Evolutionary conservation across 2,888 invertebrate species (phyloP).

Genomic region (Synergus japonicus): DNA sequence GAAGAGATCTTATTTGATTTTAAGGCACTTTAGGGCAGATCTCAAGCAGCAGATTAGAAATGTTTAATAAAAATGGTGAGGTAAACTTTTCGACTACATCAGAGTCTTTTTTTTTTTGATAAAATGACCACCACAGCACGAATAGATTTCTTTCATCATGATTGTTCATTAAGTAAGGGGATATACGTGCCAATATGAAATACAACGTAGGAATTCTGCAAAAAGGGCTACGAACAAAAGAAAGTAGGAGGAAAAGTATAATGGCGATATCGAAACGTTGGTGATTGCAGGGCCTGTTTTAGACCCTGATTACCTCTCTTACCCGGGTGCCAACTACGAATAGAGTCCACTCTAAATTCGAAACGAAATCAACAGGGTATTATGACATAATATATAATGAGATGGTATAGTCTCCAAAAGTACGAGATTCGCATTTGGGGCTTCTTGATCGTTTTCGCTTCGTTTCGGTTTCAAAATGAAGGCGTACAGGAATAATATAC

Average conservation of each 20-base stretch:
- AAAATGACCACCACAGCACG: background rate
- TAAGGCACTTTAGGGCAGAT: too few relatives aligned
- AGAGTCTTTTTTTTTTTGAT: background rate
- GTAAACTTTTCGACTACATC: too few relatives aligned
- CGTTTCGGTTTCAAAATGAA: slow-evolving; percentile 38
- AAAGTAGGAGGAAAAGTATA: slow-evolving; percentile 19
- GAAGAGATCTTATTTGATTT: too few relatives aligned
- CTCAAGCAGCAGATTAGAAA: too few relatives aligned
- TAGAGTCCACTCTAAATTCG: slow-evolving; percentile 76
- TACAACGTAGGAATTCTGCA: background rate
- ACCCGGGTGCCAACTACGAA: slow-evolving; percentile 66
- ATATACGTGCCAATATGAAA: slow-evolving; percentile 32
- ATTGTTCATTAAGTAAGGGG: background rate
- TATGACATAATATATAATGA: slow-evolving; percentile 24
- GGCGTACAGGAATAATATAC: background rate
- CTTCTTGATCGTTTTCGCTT: slow-evolving; percentile 25
- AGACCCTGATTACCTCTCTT: slow-evolving; percentile 56
- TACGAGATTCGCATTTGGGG: slow-evolving; percentile 14
- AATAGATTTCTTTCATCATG: background rate
- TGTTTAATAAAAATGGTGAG: too few relatives aligned
- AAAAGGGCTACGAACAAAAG: slow-evolving; percentile 24
- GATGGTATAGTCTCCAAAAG: slow-evolving; percentile 5
- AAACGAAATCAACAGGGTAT: slow-evolving; percentile 67
- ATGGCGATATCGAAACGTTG: slow-evolving; percentile 39
- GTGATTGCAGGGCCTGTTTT: slow-evolving; percentile 47